Evolutionary conservation across 1,140 invertebrate genomes (phyloP), one percentile per base, ranked within the genome.

Genomic region (Leptoteleia sp.): DNA sequence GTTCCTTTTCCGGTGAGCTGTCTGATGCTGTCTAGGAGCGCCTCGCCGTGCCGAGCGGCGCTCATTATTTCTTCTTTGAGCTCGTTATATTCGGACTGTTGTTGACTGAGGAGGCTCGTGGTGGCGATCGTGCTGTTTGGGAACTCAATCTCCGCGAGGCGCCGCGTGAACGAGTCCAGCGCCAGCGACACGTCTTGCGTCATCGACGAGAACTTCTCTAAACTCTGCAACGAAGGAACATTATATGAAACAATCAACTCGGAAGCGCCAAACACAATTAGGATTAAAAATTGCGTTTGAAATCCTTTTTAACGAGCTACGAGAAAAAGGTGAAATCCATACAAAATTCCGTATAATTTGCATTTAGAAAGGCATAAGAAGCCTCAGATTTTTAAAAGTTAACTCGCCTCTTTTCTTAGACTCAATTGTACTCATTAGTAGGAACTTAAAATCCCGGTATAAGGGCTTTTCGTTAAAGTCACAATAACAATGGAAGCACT

Each of bases 121-220:
- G 94, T 95, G 22, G 92, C 92, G 38, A 93, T 90, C 4, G 95
- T 95, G 81, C 95, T 95, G 87, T 96, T 96, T 2, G 96, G 96
- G 84, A 96, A 93, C 87, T 96, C 95, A 22, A 94, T 93, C 84
- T 94, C 93, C 12, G 93, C 92, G 78, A 98, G 93, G 70, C 93
- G 92, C 84, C 94, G 92, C 59, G 96, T 97, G 85, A 97, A 97
- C 59, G 93, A 92, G 85, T 96, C 94, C 72, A 98, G 88, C 67
- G 94, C 93, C 48, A 93, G 91, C 5, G 96, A 96, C 13, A 98
- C 96, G 82, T 96, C 93, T 84, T 95, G 94, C 50, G 96, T 97
- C 85, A 97, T 93, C 27, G 92, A 93, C 29, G 96, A 97, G 91
- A 99, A 99, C 85, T 97, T 96, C 87, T 98, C 97, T 80, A 98